Percentiles rank a stretch among this genome's conserved stretches.
phyloP scores from a whole-genome alignment of 2,888 invertebrate genomes.

The Netelia virgata region DNA sequence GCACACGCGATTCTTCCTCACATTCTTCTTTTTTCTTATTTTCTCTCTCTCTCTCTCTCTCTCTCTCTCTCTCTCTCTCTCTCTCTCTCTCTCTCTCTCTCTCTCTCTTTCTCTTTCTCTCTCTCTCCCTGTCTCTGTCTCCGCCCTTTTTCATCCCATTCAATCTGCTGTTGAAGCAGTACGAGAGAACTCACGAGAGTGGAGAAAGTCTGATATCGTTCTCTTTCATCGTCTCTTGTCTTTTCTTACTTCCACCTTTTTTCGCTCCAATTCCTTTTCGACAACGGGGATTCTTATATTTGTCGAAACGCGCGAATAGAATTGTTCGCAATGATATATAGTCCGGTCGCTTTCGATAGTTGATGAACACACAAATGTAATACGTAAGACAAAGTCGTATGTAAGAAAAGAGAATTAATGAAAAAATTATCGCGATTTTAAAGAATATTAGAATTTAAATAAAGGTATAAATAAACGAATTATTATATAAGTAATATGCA shows the following conservation, averaged over 20 bases:
- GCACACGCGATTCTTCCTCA: slow-evolving; percentile 61
- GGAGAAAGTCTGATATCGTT: not conserved
- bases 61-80: slow-evolving; percentile 15
- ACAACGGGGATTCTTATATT: no score
- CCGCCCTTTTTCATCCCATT: not conserved
- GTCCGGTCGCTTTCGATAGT: no score
- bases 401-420: no score
- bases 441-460: no score
- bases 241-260: not conserved
- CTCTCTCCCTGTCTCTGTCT: slow-evolving; percentile 17
- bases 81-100: slow-evolving; percentile 18
- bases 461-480: no score
- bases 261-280: not conserved
- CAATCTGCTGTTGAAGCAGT: not conserved
- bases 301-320: no score
- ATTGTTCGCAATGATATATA: no score
- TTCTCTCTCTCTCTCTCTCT: slow-evolving; percentile 19
- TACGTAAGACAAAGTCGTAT: no score
- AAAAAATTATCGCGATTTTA: no score
- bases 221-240: not conserved
- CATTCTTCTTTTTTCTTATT: slow-evolving; percentile 48
- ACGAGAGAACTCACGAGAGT: not conserved
- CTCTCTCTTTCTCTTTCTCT: slow-evolving; percentile 16
- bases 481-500: no score
- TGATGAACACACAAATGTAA: no score